Evolutionary conservation across 2,888 invertebrate species (phyloP).

Genomic region (Diachrysia chrysitis): DNA sequence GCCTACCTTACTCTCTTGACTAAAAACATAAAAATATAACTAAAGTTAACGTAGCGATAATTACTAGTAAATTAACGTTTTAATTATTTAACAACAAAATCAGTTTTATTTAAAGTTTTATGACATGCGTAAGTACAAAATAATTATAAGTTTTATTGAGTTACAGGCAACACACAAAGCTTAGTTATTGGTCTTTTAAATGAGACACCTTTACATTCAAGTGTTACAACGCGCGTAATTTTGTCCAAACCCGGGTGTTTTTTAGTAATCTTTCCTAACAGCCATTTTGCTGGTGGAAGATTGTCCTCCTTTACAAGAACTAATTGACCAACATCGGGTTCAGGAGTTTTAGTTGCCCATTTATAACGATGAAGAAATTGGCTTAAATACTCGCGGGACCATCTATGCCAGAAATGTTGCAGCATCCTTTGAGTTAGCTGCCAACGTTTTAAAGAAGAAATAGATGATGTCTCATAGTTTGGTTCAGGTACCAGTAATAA

Average conservation of each 20-base stretch:
- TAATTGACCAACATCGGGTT: conserved; percentile 34
- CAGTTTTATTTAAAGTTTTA: no score
- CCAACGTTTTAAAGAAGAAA: conserved; percentile 35
- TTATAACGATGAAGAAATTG: conserved; percentile 34
- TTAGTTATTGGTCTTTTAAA: conserved; percentile 12
- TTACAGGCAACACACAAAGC: conserved; percentile 6
- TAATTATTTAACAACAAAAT: no score
- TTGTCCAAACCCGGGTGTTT: conserved; percentile 36
- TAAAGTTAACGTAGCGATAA: no score
- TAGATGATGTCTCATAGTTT: conserved; percentile 24
- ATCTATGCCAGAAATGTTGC: conserved; percentile 40
- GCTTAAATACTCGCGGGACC: conserved; percentile 17
- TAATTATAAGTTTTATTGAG: background rate
- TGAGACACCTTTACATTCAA: conserved; percentile 5
- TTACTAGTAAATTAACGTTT: no score
- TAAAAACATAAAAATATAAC: background rate
- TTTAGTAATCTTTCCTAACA: conserved; percentile 29
- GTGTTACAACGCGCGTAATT: conserved; percentile 21
- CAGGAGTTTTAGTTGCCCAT: conserved; percentile 20
- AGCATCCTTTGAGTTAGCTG: conserved; percentile 33
- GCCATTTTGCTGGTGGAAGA: conserved; percentile 44
- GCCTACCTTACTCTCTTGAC: no score
- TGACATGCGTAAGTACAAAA: no score
- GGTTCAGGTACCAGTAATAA: conserved; percentile 33
- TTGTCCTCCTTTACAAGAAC: conserved; percentile 40